Conservation (phyloP, 2,113 vertebrate species). For the Phalacrocorax carbo region DNA sequence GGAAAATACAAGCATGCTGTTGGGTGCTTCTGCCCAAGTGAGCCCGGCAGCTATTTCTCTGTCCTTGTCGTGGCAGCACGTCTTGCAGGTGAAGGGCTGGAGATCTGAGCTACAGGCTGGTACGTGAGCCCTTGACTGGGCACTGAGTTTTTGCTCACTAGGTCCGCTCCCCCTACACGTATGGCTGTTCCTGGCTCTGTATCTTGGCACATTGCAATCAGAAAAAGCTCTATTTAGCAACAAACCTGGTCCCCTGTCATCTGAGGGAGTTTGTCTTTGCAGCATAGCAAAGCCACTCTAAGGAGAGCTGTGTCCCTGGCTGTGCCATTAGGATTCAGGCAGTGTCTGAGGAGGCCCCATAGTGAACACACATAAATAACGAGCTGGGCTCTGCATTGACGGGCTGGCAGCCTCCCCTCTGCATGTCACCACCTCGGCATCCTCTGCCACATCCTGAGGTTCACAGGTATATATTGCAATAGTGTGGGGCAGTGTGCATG, state of each 20-base stretch:
- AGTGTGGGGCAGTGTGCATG: not conserved
- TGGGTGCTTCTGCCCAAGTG: not conserved
- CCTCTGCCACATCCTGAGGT: not conserved
- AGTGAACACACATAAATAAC: fast-evolving
- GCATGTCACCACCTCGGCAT: not conserved
- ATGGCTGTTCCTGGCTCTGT: not conserved
- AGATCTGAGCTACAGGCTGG: not conserved
- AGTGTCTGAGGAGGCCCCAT: not conserved
- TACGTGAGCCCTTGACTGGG: fast-evolving
- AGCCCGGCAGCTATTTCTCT: not conserved
- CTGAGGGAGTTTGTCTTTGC: not conserved
- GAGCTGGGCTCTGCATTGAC: not conserved
- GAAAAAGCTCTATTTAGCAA: not conserved
- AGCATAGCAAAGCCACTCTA: fast-evolving
- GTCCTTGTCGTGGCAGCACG: fast-evolving
- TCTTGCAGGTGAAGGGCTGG: not conserved
- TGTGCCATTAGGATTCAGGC: not conserved
- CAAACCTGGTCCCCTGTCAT: not conserved
- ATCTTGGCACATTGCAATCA: fast-evolving
- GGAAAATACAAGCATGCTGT: fast-evolving
- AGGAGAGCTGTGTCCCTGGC: not conserved
- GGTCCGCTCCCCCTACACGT: fast-evolving
- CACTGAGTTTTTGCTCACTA: fast-evolving
- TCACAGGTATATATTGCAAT: not conserved
- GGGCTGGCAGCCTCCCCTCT: not conserved